Percentiles rank a stretch among this genome's conserved stretches.
Conservation (phyloP, 2,888 invertebrate species). For the Dryocosmus kuriphilus region DNA sequence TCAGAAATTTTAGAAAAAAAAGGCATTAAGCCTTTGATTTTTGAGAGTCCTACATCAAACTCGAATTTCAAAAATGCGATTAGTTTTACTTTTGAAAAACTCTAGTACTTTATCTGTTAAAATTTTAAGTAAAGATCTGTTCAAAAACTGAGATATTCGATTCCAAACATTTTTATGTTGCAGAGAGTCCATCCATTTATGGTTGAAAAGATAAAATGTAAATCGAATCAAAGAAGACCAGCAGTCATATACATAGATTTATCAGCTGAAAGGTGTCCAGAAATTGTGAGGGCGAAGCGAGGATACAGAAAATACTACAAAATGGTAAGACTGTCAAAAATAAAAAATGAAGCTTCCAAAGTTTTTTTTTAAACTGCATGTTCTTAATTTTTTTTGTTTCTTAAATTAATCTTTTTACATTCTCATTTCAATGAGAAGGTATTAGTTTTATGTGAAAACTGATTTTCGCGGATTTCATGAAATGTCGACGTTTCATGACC, state of each 20-base stretch:
- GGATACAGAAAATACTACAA: slow-evolving; percentile 71
- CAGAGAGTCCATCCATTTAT: slow-evolving; percentile 75
- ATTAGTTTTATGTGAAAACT: too few species aligned
- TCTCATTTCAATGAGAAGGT: too few species aligned
- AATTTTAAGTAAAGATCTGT: too few species aligned
- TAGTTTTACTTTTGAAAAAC: too few species aligned
- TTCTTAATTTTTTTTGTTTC: neutral
- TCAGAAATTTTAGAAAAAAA: too few species aligned
- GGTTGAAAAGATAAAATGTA: slow-evolving; percentile 74
- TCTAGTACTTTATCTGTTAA: too few species aligned
- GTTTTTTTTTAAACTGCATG: neutral
- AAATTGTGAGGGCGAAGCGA: slow-evolving; percentile 69
- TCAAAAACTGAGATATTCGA: neutral
- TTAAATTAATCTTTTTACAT: neutral
- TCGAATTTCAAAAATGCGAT: too few species aligned
- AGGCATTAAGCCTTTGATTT: too few species aligned
- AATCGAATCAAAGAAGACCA: slow-evolving; percentile 75
- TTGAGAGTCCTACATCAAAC: too few species aligned
- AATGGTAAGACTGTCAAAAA: slow-evolving; percentile 51
- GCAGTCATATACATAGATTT: slow-evolving; percentile 74
- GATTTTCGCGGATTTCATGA: too few species aligned
- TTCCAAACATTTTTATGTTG: slow-evolving; percentile 48
- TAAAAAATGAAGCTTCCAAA: neutral
- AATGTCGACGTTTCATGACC: too few species aligned
- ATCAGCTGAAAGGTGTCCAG: slow-evolving; percentile 69